Percentiles rank a stretch among this genome's conserved stretches.
Conservation (phyloP, 2,888 invertebrate genomes). For the Macropis europaea region DNA sequence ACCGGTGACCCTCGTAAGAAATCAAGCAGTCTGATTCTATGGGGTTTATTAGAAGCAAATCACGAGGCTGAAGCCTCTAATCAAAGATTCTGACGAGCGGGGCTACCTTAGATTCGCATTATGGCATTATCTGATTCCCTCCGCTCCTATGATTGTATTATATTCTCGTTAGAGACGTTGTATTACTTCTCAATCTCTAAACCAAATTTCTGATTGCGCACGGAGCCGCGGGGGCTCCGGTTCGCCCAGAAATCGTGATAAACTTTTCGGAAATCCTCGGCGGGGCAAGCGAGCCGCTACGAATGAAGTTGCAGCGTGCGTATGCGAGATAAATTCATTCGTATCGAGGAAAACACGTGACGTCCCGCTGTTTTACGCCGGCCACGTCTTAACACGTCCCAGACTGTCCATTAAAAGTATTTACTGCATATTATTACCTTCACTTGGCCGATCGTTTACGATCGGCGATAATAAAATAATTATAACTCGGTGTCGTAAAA, state of each 20-base stretch:
- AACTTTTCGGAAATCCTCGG: not conserved
- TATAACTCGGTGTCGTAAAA: conserved; percentile 75
- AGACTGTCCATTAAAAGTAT: conserved; percentile 73
- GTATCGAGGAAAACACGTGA: conserved; percentile 40
- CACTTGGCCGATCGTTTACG: conserved; percentile 76
- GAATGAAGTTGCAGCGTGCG: no score
- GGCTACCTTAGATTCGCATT: conserved; percentile 73
- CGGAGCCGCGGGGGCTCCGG: conserved; percentile 57
- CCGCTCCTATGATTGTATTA: conserved; percentile 65
- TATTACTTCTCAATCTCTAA: conserved; percentile 69
- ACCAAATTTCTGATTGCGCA: conserved; percentile 74
- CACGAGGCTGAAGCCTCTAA: conserved; percentile 76
- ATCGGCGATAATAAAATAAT: conserved; percentile 78
- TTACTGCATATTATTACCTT: conserved; percentile 76
- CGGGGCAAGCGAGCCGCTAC: no score
- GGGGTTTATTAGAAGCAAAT: conserved; percentile 78
- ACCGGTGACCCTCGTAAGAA: conserved; percentile 1
- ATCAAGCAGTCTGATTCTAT: conserved; percentile 53
- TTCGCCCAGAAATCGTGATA: conserved; percentile 27
- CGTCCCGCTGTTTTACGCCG: conserved; percentile 61
- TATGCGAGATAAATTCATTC: conserved; percentile 50
- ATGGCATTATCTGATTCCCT: conserved; percentile 71
- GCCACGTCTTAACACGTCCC: conserved; percentile 64
- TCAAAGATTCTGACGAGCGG: conserved; percentile 77
- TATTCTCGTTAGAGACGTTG: conserved; percentile 77